Percentiles rank a stretch among this genome's conserved stretches.
Evolutionary conservation across 2,113 vertebrate species (phyloP).

Genomic region (Sylvilagus bachmani): DNA sequence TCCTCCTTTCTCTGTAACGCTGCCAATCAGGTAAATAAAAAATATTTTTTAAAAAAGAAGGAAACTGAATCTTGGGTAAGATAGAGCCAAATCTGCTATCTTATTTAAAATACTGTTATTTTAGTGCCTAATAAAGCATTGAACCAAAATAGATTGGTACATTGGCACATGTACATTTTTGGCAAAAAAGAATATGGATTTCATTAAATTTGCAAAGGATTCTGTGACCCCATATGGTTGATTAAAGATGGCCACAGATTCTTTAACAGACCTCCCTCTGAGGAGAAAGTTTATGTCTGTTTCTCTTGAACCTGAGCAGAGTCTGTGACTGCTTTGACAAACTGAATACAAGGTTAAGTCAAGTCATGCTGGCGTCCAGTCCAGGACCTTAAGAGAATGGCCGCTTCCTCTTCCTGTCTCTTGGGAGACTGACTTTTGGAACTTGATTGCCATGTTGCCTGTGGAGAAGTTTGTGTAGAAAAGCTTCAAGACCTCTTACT

Average conservation of each 20-base stretch:
- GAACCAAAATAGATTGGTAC: background rate
- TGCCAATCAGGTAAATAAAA: no score
- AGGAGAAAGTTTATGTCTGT: background rate
- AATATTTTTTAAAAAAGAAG: no score
- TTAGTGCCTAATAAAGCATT: background rate
- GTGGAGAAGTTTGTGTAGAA: background rate
- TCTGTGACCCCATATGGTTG: background rate
- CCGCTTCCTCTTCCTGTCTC: background rate
- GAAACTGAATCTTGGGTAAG: background rate
- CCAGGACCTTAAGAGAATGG: background rate
- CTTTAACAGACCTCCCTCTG: background rate
- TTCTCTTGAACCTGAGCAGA: background rate
- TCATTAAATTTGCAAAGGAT: background rate
- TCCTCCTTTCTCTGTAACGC: no score
- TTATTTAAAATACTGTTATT: background rate
- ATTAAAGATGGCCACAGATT: background rate
- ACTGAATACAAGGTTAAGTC: rapidly evolving
- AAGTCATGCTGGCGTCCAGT: background rate
- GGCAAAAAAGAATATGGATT: background rate
- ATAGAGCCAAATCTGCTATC: background rate
- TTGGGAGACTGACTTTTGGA: background rate
- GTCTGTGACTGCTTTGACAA: background rate
- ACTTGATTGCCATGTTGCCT: rapidly evolving
- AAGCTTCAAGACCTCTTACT: background rate
- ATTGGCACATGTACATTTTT: background rate